Percentiles rank a stretch among this genome's conserved stretches.
Evolutionary conservation across 37 sponge, comb jelly and placozoan genomes (phyloP).

Genomic region (Bolinopsis microptera): DNA sequence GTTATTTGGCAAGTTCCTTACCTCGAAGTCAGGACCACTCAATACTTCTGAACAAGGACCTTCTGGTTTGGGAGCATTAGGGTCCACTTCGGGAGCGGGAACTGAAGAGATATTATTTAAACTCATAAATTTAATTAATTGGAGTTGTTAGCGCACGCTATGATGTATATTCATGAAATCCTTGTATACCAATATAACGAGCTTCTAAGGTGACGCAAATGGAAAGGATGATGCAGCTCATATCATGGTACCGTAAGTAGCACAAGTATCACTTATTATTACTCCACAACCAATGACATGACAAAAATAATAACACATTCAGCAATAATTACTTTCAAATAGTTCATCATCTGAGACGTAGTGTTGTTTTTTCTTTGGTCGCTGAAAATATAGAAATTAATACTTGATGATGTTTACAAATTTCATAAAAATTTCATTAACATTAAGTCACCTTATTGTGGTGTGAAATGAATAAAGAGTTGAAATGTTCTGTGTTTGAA

Average conservation of each 20-base stretch:
- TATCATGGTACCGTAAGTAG: too few relatives aligned
- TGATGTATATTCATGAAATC: too few relatives aligned
- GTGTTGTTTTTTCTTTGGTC: slow-evolving; percentile 68
- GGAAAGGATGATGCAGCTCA: too few relatives aligned
- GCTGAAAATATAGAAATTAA: neutral
- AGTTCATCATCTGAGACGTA: slow-evolving; percentile 89
- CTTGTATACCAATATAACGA: too few relatives aligned
- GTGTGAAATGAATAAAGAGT: too few relatives aligned
- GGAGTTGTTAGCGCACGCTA: neutral
- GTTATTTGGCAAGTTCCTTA: too few relatives aligned
- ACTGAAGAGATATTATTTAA: neutral
- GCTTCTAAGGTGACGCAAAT: too few relatives aligned
- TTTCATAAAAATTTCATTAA: neutral
- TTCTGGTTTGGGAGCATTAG: slow-evolving; percentile 87
- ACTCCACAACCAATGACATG: too few relatives aligned
- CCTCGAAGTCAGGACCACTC: slow-evolving; percentile 28
- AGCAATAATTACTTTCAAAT: slow-evolving; percentile 29
- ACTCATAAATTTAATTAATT: neutral
- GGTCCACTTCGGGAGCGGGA: slow-evolving; percentile 72
- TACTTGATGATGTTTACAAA: neutral
- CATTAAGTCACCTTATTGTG: too few relatives aligned
- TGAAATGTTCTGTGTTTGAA: neutral
- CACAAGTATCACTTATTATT: too few relatives aligned
- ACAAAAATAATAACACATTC: too few relatives aligned
- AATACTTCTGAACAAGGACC: slow-evolving; percentile 78